phyloP scores from a whole-genome alignment of 1,140 invertebrate genomes.

The Aphelenchoides avenae region DNA sequence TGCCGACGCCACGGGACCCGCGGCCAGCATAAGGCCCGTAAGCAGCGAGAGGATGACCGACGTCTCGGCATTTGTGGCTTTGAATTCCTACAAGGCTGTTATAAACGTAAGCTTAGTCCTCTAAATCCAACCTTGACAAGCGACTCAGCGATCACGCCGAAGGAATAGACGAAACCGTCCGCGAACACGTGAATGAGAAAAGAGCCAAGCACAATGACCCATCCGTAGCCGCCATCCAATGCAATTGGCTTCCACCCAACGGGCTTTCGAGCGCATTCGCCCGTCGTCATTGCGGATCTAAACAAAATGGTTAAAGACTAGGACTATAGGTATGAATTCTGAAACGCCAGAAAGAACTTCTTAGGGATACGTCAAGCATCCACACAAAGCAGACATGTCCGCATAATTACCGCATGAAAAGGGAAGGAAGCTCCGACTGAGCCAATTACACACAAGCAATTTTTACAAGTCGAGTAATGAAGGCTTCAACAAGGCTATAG shows the following conservation, averaged over 20 bases:
- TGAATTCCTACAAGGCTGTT: conserved; percentile 64
- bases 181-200: conserved; percentile 98
- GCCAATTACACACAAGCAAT: too few relatives aligned
- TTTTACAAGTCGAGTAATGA: too few relatives aligned
- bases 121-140: conserved; percentile 67
- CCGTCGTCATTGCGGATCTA: too few relatives aligned
- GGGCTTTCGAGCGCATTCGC: too few relatives aligned
- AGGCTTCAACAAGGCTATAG: too few relatives aligned
- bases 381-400: too few relatives aligned
- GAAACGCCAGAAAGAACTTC: too few relatives aligned
- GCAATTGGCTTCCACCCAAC: conserved; percentile 47
- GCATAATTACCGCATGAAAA: too few relatives aligned
- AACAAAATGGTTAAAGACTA: too few relatives aligned
- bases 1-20: conserved; percentile 75
- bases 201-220: conserved; percentile 85
- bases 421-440: too few relatives aligned
- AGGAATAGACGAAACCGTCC: conserved; percentile 71
- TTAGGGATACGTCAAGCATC: too few relatives aligned
- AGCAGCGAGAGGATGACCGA: conserved; percentile 85
- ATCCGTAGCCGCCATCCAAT: conserved; percentile 68
- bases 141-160: conserved; percentile 59
- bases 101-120: background rate
- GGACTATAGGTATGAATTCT: too few relatives aligned
- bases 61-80: conserved; percentile 72
- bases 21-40: conserved; percentile 80